Conservation (phyloP, 30 jellyfish, hydroid and myxozoan genomes). For the Calvadosia cruxmelitensis region DNA sequence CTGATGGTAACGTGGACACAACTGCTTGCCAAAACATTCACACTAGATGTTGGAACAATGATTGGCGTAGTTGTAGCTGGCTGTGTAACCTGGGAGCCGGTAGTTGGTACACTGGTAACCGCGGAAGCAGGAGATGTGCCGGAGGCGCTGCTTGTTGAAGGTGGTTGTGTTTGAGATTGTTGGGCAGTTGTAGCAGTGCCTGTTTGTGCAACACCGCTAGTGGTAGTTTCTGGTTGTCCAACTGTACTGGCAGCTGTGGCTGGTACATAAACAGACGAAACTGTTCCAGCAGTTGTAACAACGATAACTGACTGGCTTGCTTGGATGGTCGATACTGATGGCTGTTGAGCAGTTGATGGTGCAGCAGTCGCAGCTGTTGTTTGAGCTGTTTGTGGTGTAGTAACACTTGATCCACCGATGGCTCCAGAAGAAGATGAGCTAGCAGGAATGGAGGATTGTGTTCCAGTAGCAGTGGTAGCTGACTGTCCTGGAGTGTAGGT, state of each 20-base stretch:
- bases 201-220: constrained; percentile 21
- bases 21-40: too few relatives aligned
- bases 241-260: not conserved
- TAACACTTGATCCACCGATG: constrained; percentile 5
- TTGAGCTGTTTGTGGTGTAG: constrained; percentile 14
- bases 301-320: too few relatives aligned
- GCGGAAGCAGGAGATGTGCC: not conserved
- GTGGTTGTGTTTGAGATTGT: not conserved
- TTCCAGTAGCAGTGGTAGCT: too few relatives aligned
- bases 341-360: too few relatives aligned
- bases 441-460: too few relatives aligned
- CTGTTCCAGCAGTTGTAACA: too few relatives aligned
- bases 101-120: not conserved
- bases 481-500: too few relatives aligned
- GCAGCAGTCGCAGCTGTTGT: too few relatives aligned
- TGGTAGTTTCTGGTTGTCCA: constrained; percentile 11
- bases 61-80: too few relatives aligned
- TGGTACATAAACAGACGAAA: not conserved
- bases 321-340: too few relatives aligned
- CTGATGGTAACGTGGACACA: constrained; percentile 1
- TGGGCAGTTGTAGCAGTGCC: constrained; percentile 1
- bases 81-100: not conserved
- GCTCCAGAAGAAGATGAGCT: too few relatives aligned
- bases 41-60: too few relatives aligned
- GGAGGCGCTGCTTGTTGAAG: constrained; percentile 5